Evolutionary conservation across 2,797 vertebrate species (phyloP).

Genomic region (Spinibarbus caldwelli): DNA sequence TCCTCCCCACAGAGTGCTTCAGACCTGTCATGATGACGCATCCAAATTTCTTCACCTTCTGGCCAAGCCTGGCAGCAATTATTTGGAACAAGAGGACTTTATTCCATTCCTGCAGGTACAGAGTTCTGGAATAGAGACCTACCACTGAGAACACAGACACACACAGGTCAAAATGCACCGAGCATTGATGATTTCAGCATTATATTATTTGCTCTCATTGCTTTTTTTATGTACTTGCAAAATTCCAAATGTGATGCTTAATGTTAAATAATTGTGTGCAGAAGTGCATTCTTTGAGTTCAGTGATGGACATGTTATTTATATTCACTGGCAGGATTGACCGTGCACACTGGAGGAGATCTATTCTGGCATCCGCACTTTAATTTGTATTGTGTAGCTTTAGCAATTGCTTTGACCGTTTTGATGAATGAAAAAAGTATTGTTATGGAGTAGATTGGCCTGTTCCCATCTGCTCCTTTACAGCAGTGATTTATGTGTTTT

Average conservation of each 20-base stretch:
- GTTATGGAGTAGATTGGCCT: slow-evolving; percentile 81
- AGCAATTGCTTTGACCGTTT: slow-evolving; percentile 79
- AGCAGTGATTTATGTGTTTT: slow-evolving; percentile 85
- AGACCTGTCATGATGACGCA: slow-evolving; percentile 93
- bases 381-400: slow-evolving; percentile 74
- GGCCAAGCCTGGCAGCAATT: slow-evolving; percentile 89
- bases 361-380: slow-evolving; percentile 74
- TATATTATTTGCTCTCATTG: too few species aligned
- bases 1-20: slow-evolving; percentile 85
- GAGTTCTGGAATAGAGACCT: slow-evolving; percentile 12
- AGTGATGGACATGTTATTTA: slow-evolving; percentile 66
- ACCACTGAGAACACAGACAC: slow-evolving; percentile 28
- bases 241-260: neutral
- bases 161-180: neutral
- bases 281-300: slow-evolving; percentile 32
- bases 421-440: slow-evolving; percentile 87
- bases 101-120: slow-evolving; percentile 97
- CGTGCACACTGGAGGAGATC: slow-evolving; percentile 70
- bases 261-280: slow-evolving; percentile 13
- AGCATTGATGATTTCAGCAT: neutral
- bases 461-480: slow-evolving; percentile 74
- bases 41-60: slow-evolving; percentile 94
- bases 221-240: neutral
- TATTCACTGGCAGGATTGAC: slow-evolving; percentile 69
- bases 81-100: slow-evolving; percentile 97